Percentiles rank a stretch among this genome's conserved stretches.
phyloP scores from a whole-genome alignment of 2,888 invertebrate genomes.

The Dorcus parallelipipedus region DNA sequence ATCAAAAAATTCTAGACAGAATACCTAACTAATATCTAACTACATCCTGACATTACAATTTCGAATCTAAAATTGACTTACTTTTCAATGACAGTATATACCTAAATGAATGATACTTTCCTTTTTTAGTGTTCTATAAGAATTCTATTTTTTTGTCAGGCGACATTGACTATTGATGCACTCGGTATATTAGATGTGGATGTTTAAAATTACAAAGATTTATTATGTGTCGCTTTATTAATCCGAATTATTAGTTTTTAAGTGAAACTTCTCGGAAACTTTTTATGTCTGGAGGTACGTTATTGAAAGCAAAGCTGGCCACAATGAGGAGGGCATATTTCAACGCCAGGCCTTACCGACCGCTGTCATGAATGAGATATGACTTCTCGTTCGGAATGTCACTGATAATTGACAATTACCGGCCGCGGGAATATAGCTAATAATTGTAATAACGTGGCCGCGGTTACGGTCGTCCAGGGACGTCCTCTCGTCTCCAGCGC shows the following conservation, averaged over 20 bases:
- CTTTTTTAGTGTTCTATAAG: too few species aligned
- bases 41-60: too few species aligned
- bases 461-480: neutral
- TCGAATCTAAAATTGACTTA: too few species aligned
- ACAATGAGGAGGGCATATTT: slow-evolving; percentile 12
- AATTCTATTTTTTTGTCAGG: too few species aligned
- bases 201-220: neutral
- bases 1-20: too few species aligned
- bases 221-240: neutral
- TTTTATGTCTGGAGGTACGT: slow-evolving; percentile 1
- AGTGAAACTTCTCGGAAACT: neutral
- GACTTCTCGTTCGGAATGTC: slow-evolving; percentile 17
- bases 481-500: neutral
- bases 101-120: too few species aligned
- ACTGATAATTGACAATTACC: slow-evolving; percentile 21
- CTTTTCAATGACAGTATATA: too few species aligned
- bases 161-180: too few species aligned
- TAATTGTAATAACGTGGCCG: slow-evolving; percentile 6
- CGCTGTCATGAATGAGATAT: slow-evolving; percentile 17
- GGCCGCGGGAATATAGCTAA: slow-evolving; percentile 7
- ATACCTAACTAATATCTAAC: too few species aligned
- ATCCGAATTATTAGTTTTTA: neutral
- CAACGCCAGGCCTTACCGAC: slow-evolving; percentile 15
- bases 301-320: slow-evolving; percentile 3
- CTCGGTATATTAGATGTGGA: too few species aligned